Percentiles rank a stretch among this genome's conserved stretches.
These are phyloP conservation scores for Procambarus virginalis DNA, from an alignment of 1,140 invertebrate species.

Conservation along the genomic window DNA sequence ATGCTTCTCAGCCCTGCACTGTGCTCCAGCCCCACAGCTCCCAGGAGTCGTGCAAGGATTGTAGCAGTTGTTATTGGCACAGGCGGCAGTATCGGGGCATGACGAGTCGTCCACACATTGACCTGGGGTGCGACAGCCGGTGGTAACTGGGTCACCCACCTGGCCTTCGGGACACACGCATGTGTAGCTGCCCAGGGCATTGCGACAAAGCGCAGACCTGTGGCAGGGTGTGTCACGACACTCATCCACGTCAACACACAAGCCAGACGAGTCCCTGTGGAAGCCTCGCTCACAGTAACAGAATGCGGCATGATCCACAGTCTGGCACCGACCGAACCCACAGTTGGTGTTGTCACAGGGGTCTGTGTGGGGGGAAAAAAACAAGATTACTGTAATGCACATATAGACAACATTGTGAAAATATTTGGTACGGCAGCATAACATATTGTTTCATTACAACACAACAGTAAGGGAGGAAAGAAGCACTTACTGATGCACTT, in stretches of 20 bases:
- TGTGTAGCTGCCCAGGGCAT: conserved; percentile 72
- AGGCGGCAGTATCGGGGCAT: conserved; percentile 85
- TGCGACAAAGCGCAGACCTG: conserved; percentile 84
- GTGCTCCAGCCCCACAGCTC: conserved; percentile 84
- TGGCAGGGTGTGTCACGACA: conserved; percentile 90
- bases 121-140: conserved; percentile 85
- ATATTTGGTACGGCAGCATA: not conserved
- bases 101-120: conserved; percentile 87
- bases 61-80: conserved; percentile 84
- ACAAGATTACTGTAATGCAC: not conserved
- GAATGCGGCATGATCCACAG: conserved; percentile 73
- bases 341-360: conserved; percentile 73
- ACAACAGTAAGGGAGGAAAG: not conserved
- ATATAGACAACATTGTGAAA: not conserved
- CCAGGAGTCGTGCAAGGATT: conserved; percentile 83
- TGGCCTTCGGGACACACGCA: conserved; percentile 76
- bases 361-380: conserved; percentile 63
- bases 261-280: conserved; percentile 77
- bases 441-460: not conserved
- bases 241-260: conserved; percentile 77
- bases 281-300: conserved; percentile 73
- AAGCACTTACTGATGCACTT: conserved; percentile 70
- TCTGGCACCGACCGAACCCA: conserved; percentile 73
- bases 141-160: conserved; percentile 83
- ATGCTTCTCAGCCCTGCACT: conserved; percentile 80